phyloP scores from a whole-genome alignment of 2,888 invertebrate species.

The Cephus rjabovi region DNA sequence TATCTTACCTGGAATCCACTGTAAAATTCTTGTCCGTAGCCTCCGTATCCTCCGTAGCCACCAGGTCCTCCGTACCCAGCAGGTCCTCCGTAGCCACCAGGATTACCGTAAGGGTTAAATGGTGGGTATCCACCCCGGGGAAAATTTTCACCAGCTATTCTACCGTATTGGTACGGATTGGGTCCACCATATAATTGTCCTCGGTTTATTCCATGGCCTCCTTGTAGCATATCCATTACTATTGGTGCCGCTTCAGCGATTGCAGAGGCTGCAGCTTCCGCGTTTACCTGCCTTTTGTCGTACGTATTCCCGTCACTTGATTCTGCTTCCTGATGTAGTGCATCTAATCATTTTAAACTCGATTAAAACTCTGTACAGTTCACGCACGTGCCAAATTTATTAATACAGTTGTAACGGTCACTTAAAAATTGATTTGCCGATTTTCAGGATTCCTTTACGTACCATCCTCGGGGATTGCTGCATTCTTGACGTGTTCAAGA shows the following conservation, averaged over 20 bases:
- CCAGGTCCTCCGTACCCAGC: not conserved
- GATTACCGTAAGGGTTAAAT: too few relatives aligned
- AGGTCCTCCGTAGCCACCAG: too few relatives aligned
- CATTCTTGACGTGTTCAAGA: slow-evolving; percentile 8
- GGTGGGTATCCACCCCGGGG: not conserved
- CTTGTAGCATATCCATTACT: not conserved
- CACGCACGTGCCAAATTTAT: not conserved
- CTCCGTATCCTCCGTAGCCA: not conserved
- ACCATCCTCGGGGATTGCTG: slow-evolving; percentile 1
- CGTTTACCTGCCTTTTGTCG: not conserved
- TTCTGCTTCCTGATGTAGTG: not conserved
- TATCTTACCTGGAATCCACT: not conserved
- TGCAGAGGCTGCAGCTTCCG: not conserved
- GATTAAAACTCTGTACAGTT: not conserved
- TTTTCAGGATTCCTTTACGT: not conserved
- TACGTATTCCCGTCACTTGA: not conserved
- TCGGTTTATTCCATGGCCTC: not conserved
- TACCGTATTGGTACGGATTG: not conserved
- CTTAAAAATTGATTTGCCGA: not conserved
- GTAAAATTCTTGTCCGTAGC: too few relatives aligned
- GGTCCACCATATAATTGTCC: not conserved
- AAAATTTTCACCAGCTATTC: not conserved
- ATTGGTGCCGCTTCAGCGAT: not conserved
- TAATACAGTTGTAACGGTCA: not conserved
- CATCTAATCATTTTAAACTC: not conserved